Conservation (phyloP, 1,140 invertebrate genomes). For the Zaprionus nigranus region DNA sequence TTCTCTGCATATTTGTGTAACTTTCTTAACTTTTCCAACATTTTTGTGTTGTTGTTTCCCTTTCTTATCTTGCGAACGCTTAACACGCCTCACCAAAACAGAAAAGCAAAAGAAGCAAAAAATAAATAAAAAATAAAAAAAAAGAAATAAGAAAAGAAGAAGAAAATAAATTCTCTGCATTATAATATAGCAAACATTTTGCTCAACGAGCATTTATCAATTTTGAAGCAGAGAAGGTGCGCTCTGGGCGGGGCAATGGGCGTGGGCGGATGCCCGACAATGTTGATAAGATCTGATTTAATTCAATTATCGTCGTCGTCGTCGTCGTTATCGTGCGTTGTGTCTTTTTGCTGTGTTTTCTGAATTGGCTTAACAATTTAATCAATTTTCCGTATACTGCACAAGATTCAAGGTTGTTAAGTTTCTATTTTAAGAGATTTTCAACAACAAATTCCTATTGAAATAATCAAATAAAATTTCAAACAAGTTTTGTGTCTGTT, state of each 20-base stretch:
- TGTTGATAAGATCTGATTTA: constrained; percentile 11
- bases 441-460: background rate
- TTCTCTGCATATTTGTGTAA: constrained; percentile 5
- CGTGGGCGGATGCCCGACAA: background rate
- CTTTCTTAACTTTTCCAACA: background rate
- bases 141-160: background rate
- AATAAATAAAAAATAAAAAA: background rate
- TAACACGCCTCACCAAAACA: background rate
- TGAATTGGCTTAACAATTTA: constrained; percentile 5
- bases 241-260: background rate
- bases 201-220: constrained; percentile 5
- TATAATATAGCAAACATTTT: constrained; percentile 3
- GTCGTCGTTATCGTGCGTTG: background rate
- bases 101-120: background rate
- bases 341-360: constrained; percentile 1
- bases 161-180: background rate
- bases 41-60: constrained; percentile 1
- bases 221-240: background rate
- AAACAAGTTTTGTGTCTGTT: too few species aligned
- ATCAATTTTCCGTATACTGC: background rate
- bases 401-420: background rate
- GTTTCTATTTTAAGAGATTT: background rate
- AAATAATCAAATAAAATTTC: background rate
- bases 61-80: background rate
- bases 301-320: constrained; percentile 5